These are phyloP conservation scores for Pyrocoelia pectoralis DNA, from an alignment of 2,888 invertebrate genomes.

Conservation along the genomic window DNA sequence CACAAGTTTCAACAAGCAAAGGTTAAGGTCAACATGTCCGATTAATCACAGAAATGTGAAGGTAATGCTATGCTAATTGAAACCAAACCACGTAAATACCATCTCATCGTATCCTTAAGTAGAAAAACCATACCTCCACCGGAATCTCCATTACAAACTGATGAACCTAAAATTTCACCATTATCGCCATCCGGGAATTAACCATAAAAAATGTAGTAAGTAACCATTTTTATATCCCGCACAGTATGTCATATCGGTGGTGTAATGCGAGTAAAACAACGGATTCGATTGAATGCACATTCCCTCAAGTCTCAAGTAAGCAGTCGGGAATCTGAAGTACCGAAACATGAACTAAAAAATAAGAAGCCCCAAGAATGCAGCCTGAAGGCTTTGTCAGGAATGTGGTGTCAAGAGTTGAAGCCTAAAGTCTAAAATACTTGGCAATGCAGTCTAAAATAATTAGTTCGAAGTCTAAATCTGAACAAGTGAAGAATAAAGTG, in stretches of 20 bases:
- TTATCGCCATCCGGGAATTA: no score
- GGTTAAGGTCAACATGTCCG: conserved; percentile 3
- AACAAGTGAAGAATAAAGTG: no score
- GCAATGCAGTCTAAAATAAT: no score
- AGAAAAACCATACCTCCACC: conserved; percentile 58
- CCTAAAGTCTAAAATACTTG: no score
- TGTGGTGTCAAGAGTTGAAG: no score
- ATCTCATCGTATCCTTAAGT: conserved; percentile 44
- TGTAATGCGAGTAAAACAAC: conserved; percentile 68
- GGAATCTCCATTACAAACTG: conserved; percentile 64
- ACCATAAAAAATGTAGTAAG: no score
- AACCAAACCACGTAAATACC: conserved; percentile 62
- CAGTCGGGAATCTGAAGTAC: no score
- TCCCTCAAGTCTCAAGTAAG: no score
- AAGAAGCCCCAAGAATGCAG: no score
- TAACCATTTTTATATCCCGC: conserved; percentile 61
- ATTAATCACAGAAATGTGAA: conserved; percentile 65
- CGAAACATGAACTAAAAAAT: no score
- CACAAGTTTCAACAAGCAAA: not conserved
- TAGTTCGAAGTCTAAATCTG: no score
- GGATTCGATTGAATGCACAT: conserved; percentile 68
- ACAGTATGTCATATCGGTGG: conserved; percentile 65
- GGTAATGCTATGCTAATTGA: conserved; percentile 67
- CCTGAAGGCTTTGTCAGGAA: no score
- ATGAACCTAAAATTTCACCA: conserved; percentile 51